Base-by-base conservation (phyloP, 2,888 invertebrate genomes). In the Cheilosia soror region DNA sequence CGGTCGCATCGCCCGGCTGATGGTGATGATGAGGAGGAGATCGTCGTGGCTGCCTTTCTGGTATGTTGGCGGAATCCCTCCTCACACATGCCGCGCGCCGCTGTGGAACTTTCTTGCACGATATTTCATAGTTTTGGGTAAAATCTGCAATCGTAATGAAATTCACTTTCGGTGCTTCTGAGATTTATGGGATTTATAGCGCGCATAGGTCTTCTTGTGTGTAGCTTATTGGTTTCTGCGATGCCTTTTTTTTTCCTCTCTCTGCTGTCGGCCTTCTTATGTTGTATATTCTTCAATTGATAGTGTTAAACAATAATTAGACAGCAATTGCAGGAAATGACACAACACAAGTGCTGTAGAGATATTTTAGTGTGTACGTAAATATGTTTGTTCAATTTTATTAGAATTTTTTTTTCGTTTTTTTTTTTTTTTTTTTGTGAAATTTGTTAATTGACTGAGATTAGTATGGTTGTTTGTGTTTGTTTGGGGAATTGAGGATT, bases 291-390 rank as follows among this genome's bases (percentile, higher is more conserved):
- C 31, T 57, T 73, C 60, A 66, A 79, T 73, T 73, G 58, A 72
- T 73, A 44, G 65, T 44, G 73, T 72, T 79, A 53, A 65, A 79
- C 58, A 73, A 79, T 79, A 79, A 79, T 79, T 79, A 53, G 73
- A 79, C 73, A 73, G 73, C 72, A 51, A 79, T 73, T 79, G 72
- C 78, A 79, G 78, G 78, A 79, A 79, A 79, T 72, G 78, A 27
- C 65, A 57, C 72, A 72, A 15, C 71, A 47, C 55, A 25, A 57
- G 55, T 63, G 57, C 33, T 78, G 47, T 20, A 47, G 13, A 65
- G 27, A 63, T 63, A 44, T 73, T 73, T 63, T 25, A 20, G 40
- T 13, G 29, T 37, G 58, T 15, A 15, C 7, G 27, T 6, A n/a
- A 20, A 20, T 20, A 20, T 20, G 20, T 37, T 33, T 33, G 37